These are phyloP conservation scores for Drosophila sordidula DNA, from an alignment of 2,888 invertebrate species.

Conservation along the genomic window DNA sequence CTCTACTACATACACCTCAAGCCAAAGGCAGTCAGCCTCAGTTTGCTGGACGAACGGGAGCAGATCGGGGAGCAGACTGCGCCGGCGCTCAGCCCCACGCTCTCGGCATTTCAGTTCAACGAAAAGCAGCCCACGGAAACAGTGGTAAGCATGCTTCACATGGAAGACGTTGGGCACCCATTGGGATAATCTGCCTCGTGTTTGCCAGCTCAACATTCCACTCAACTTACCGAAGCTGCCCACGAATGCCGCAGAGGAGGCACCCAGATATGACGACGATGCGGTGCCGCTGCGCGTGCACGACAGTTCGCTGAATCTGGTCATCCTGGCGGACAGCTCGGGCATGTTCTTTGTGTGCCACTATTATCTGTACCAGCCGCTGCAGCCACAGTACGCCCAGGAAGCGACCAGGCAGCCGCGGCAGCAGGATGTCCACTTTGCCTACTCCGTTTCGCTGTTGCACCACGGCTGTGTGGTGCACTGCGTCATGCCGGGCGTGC, in stretches of 20 bases:
- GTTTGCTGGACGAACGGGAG: conserved; percentile 88
- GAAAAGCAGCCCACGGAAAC: conserved; percentile 94
- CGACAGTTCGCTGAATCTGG: conserved; percentile 92
- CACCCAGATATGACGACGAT: conserved; percentile 90
- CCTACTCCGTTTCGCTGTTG: conserved; percentile 92
- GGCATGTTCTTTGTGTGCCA: conserved; percentile 93
- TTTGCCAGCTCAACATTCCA: conserved; percentile 91
- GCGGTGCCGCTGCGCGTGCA: conserved; percentile 92
- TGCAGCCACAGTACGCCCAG: conserved; percentile 85
- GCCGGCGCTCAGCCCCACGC: conserved; percentile 89
- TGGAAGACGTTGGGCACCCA: too few species aligned
- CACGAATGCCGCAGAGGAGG: conserved; percentile 85
- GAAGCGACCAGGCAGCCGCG: conserved; percentile 43
- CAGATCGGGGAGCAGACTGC: conserved; percentile 85
- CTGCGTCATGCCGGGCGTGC: conserved; percentile 92
- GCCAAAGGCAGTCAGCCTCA: conserved; percentile 88
- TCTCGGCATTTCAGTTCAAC: conserved; percentile 94
- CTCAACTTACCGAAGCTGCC: conserved; percentile 91
- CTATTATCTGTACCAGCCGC: conserved; percentile 92
- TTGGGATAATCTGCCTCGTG: not conserved
- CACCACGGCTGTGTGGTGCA: conserved; percentile 94
- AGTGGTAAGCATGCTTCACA: conserved; percentile 87
- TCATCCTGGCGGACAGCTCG: conserved; percentile 90
- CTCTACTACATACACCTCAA: conserved; percentile 94
- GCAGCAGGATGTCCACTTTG: conserved; percentile 89